These are phyloP conservation scores for Diadema setosum DNA, from an alignment of 35 echinoderm and acorn worm species.

Conservation along the genomic window DNA sequence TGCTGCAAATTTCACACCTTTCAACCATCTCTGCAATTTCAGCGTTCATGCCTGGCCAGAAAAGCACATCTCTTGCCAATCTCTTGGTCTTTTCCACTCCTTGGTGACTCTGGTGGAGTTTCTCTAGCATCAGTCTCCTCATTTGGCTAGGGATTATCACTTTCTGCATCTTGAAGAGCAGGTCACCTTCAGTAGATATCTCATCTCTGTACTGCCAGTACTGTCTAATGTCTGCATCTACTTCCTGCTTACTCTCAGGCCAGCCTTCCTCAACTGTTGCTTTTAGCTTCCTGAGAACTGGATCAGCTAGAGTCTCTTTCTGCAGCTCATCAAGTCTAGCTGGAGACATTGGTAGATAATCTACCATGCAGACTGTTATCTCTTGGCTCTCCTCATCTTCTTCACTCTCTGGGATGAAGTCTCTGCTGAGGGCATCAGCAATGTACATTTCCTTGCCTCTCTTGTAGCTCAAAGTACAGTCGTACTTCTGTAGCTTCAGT, in stretches of 20 bases:
- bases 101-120: conserved; percentile 63
- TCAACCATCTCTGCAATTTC: no score
- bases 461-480: no score
- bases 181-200: not conserved
- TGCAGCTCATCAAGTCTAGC: conserved; percentile 14
- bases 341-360: conserved; percentile 24
- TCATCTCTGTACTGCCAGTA: conserved; percentile 5
- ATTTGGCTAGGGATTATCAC: no score
- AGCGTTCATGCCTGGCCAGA: no score
- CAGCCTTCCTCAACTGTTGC: no score
- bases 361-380: conserved; percentile 15
- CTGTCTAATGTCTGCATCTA: not conserved
- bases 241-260: not conserved
- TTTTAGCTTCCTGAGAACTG: not conserved
- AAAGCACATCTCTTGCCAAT: conserved; percentile 46
- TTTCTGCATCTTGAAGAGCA: conserved; percentile 26
- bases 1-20: conserved; percentile 41
- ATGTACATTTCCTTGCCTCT: no score
- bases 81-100: conserved; percentile 45
- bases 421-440: no score
- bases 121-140: no score
- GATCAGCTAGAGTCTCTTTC: conserved; percentile 3
- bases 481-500: no score
- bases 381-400: not conserved
- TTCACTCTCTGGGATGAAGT: conserved; percentile 18